Conservation (phyloP, 2,113 vertebrate species). For the Galeopterus variegatus region DNA sequence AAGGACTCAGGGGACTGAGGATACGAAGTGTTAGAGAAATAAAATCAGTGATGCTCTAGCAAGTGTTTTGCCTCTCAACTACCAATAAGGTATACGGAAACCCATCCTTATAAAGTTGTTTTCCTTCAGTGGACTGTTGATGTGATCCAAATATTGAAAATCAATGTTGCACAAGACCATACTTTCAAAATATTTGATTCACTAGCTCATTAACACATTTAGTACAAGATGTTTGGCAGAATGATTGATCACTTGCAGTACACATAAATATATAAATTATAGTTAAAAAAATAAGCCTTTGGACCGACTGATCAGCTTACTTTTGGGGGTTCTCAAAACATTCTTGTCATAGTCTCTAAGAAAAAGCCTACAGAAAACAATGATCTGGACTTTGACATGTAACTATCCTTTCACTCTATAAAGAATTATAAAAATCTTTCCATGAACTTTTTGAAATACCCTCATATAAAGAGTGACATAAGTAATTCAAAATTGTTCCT, state of each 20-base stretch:
- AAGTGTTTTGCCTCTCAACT: conserved; percentile 57
- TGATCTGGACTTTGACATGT: background rate
- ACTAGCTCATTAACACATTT: conserved; percentile 67
- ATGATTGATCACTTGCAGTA: conserved; percentile 64
- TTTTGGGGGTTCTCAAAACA: conserved; percentile 48
- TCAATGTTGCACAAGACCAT: conserved; percentile 78
- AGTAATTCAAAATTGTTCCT: background rate
- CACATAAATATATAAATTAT: conserved; percentile 56
- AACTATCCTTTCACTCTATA: background rate
- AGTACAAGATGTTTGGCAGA: conserved; percentile 70
- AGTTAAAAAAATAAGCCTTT: conserved; percentile 53
- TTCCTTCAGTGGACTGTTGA: conserved; percentile 72
- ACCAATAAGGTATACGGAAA: conserved; percentile 68
- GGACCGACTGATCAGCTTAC: conserved; percentile 31
- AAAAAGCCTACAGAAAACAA: conserved; percentile 32
- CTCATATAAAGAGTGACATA: background rate
- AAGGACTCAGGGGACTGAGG: background rate
- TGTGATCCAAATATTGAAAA: conserved; percentile 77
- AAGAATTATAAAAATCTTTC: background rate
- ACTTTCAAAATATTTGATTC: conserved; percentile 79
- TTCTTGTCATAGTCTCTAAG: conserved; percentile 48
- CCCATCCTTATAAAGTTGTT: conserved; percentile 55
- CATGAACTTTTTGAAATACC: too few species aligned
- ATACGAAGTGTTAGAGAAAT: conserved; percentile 19
- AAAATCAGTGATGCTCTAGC: conserved; percentile 38